Conservation (phyloP, 1,140 invertebrate genomes). For the Fopius arisanus region DNA sequence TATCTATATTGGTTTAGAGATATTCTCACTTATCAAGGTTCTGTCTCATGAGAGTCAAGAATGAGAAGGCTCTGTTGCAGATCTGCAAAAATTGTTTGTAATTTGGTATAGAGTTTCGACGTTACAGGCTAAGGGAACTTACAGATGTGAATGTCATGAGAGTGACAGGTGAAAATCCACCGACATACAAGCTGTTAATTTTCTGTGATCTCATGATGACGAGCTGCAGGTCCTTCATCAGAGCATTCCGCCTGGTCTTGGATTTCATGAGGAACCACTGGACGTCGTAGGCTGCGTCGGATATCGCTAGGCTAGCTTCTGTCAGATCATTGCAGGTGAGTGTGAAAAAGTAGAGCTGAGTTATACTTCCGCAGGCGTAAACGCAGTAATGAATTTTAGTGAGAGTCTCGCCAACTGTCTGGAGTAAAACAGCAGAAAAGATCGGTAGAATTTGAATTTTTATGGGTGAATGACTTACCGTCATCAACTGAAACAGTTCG, state of each 20-base stretch:
- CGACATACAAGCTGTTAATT: neutral
- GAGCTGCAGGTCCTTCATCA: neutral
- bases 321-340: neutral
- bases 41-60: neutral
- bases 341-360: neutral
- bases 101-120: no score
- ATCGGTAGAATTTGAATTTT: neutral
- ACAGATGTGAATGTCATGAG: neutral
- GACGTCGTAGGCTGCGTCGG: neutral
- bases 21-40: neutral
- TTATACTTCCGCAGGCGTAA: neutral
- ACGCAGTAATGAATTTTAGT: neutral
- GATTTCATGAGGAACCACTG: neutral
- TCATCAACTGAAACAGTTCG: neutral
- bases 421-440: neutral
- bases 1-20: no score
- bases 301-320: neutral
- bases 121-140: no score
- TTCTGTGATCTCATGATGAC: neutral
- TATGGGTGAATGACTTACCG: neutral
- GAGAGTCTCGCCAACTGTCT: neutral
- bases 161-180: neutral
- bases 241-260: neutral
- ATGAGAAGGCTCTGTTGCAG: neutral
- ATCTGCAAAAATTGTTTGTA: neutral